Conservation (phyloP, 2,797 vertebrate species). For the Otolemur crassicaudatus region DNA sequence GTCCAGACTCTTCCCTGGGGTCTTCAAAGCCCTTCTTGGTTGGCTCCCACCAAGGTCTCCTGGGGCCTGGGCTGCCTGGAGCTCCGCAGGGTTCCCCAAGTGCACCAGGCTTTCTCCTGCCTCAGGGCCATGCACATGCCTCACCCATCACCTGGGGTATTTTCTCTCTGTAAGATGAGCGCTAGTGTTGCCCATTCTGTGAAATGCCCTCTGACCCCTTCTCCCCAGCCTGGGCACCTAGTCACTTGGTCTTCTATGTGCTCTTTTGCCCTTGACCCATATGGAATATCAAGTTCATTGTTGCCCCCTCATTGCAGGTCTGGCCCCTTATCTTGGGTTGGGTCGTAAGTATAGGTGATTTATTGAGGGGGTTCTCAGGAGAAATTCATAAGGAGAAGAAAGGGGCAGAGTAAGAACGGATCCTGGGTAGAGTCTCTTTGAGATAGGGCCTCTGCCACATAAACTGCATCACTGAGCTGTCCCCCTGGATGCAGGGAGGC, state of each 20-base stretch:
- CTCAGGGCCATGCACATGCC: background rate
- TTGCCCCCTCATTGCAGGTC: background rate
- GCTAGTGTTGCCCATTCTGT: background rate
- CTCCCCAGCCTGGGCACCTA: background rate
- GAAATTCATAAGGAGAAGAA: background rate
- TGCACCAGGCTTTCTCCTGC: background rate
- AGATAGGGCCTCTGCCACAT: background rate
- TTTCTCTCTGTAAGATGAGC: background rate
- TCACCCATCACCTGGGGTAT: accelerated
- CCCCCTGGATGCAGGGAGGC: background rate
- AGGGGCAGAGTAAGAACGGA: background rate
- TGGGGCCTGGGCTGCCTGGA: background rate
- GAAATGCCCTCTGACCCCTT: background rate
- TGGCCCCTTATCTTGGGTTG: background rate
- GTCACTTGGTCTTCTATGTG: background rate
- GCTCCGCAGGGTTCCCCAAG: background rate
- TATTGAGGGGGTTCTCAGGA: background rate
- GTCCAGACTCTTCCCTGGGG: background rate
- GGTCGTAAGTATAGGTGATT: background rate
- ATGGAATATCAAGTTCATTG: background rate
- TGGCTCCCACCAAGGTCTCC: background rate
- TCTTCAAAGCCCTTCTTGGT: background rate
- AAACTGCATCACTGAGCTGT: background rate
- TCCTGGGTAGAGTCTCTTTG: background rate
- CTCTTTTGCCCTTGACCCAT: background rate